Evolutionary conservation across 1,140 invertebrate genomes (phyloP), one percentile per base, ranked within the genome.

Genomic region (Macrotrachela quadricornifera): DNA sequence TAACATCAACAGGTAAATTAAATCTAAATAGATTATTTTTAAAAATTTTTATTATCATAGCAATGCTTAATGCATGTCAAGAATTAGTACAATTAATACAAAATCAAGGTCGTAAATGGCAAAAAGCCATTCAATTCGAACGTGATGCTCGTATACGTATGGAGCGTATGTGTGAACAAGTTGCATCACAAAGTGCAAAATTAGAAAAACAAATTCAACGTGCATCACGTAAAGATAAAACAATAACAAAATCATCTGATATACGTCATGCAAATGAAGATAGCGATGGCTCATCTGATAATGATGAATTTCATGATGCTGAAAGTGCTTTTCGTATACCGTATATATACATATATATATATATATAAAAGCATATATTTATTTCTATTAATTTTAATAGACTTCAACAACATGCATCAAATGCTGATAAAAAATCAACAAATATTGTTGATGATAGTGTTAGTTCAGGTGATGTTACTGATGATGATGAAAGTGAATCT

Each of bases 51-150:
- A 85, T 87, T n/a, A 84, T 85, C 38, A 87, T 81, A 72, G 82
- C 84, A 16, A 92, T 95, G 85, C 83, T 94, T 54, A 91, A 85
- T 72, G 78, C 81, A 1, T 90, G 88, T 69, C 77, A 77, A 16
- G 86, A 95, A 52, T 94, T 88, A 70, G 73, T 90, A 55, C 78
- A 80, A 57, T 73, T 86, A 49, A 85, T 85, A 10, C 79, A 85
- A 59, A 78, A 76, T 10, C 84, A 88, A 55, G 82, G 83, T 49
- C 77, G 80, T 43, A 83, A 88, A 59, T 86, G 88, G 83, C 81
- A 82, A 57, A 81, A 82, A 59, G 77, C 87, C 64, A 68, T 96
- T 48, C 81, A 91, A 57, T 82, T 92, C 65, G 91, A 96, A 64
- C 79, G 90, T 2, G 88, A 95, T 30, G 21, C 21, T 4, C 21